Evolutionary conservation across 2,113 vertebrate species (phyloP), one percentile per base, ranked within the genome.

Genomic region (Petrocephalus microphthalmus): DNA sequence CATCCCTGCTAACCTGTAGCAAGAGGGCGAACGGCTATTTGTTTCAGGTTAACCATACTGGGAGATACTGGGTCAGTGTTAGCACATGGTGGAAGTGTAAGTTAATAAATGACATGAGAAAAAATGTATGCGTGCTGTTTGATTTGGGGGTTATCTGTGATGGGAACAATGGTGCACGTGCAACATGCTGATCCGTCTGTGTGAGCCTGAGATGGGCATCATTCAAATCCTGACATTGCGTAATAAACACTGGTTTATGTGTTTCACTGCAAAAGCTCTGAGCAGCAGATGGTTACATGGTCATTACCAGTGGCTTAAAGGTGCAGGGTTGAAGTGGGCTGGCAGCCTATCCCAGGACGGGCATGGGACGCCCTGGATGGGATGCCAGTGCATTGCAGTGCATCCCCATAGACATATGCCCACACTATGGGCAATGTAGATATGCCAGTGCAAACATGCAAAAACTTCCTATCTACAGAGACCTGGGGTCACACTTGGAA

Each of bases 41-140:
- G 92, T 90, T 91, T 87, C 92, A 51, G 89, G 93, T 94, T 95
- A 94, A 95, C 92, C 93, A 94, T 94, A 92, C 89, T 37, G 89
- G 3, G 89, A 92, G 89, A 88, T 86, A 85, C 91, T 93, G 92
- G 91, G 93, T 89, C 91, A 91, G 92, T 91, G 92, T 94, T 94
- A 92, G 93, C 92, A 89, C 83, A 91, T 87, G 17, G 33, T 90
- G 88, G 90, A 93, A 93, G 92, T 91, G n/a, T 57, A 81, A 91
- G 94, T 96, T 96, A 96, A 96, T 96, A 93, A 95, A 92, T 95
- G 94, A 94, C 93, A 90, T 87, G 88, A 90, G 92, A 94, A 94
- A 64, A 95, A 95, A 94, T 92, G 91, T 87, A 90, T 90, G 94
- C 93, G 92, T 90, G 92, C 88, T 90, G 88, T 86, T 37, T 86